Conservation (phyloP, 2,888 invertebrate genomes). For the Drosophila setosimentum region DNA sequence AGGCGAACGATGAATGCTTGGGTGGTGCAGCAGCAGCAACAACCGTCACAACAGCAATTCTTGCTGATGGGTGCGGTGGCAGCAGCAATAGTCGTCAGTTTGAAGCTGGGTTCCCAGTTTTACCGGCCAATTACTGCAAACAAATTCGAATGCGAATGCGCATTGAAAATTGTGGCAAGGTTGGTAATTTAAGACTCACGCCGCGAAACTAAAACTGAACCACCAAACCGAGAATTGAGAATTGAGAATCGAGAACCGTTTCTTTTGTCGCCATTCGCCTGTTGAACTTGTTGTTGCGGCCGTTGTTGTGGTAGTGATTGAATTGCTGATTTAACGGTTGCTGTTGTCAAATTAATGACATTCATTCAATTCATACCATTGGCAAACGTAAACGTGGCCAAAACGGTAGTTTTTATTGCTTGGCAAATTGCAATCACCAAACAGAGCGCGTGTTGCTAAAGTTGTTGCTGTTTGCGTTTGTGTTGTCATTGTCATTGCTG, state of each 20-base stretch:
- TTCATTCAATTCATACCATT: slow-evolving; percentile 79
- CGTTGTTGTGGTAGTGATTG: slow-evolving; percentile 61
- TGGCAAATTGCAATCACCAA: slow-evolving; percentile 72
- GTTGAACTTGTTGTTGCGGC: slow-evolving; percentile 23
- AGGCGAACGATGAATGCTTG: slow-evolving; percentile 64
- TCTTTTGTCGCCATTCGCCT: slow-evolving; percentile 61
- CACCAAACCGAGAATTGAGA: slow-evolving; percentile 33
- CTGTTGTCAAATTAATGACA: slow-evolving; percentile 83
- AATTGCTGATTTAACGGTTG: slow-evolving; percentile 81
- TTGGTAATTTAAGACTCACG: slow-evolving; percentile 82
- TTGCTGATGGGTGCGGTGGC: slow-evolving; percentile 67
- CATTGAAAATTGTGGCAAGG: slow-evolving; percentile 81
- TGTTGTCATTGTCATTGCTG: slow-evolving; percentile 58
- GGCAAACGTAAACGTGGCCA: slow-evolving; percentile 52
- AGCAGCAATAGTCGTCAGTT: slow-evolving; percentile 39
- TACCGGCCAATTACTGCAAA: slow-evolving; percentile 82
- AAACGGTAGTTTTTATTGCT: slow-evolving; percentile 79
- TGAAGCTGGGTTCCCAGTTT: slow-evolving; percentile 43
- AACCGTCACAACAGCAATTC: slow-evolving; percentile 24
- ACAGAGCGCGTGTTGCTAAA: slow-evolving; percentile 69
- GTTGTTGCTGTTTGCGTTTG: slow-evolving; percentile 14
- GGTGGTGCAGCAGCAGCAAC: slow-evolving; percentile 47
- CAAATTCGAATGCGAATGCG: slow-evolving; percentile 80
- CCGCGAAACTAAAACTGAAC: slow-evolving; percentile 47
- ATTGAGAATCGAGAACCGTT: slow-evolving; percentile 54